Percentiles rank a stretch among this genome's conserved stretches.
phyloP scores from a whole-genome alignment of 2,888 invertebrate species.

The Cheilosia variabilis region DNA sequence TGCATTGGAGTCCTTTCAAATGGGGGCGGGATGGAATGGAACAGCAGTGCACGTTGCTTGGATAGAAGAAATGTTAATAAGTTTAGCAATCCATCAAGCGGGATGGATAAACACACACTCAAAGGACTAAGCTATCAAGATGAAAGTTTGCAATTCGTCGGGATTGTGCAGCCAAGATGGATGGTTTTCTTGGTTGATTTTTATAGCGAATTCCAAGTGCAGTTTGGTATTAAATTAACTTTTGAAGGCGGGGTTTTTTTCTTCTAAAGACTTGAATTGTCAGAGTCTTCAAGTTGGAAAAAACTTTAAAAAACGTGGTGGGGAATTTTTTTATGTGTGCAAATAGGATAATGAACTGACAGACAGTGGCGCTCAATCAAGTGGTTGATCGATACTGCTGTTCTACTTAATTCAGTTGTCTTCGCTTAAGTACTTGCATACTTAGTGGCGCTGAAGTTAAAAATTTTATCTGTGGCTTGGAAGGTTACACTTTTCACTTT shows the following conservation, averaged over 20 bases:
- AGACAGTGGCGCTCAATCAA: too few species aligned
- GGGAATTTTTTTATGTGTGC: too few species aligned
- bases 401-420: too few species aligned
- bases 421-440: too few species aligned
- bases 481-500: too few species aligned
- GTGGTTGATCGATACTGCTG: too few species aligned
- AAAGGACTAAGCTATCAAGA: constrained; percentile 67
- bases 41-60: constrained; percentile 3
- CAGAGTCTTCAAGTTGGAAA: neutral
- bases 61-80: constrained; percentile 64
- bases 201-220: neutral
- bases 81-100: constrained; percentile 71
- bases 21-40: neutral
- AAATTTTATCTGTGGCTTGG: too few species aligned
- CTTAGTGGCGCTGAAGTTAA: too few species aligned
- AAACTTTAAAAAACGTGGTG: too few species aligned
- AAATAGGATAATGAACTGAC: too few species aligned
- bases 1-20: constrained; percentile 47
- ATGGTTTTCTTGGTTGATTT: constrained; percentile 55
- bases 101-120: constrained; percentile 66
- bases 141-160: constrained; percentile 72
- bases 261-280: neutral
- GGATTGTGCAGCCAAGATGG: constrained; percentile 66
- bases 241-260: constrained; percentile 8
- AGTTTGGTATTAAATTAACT: constrained; percentile 31